Evolutionary conservation across 92 coral and sea anemone species (phyloP).

Genomic region (Siderastrea siderea): DNA sequence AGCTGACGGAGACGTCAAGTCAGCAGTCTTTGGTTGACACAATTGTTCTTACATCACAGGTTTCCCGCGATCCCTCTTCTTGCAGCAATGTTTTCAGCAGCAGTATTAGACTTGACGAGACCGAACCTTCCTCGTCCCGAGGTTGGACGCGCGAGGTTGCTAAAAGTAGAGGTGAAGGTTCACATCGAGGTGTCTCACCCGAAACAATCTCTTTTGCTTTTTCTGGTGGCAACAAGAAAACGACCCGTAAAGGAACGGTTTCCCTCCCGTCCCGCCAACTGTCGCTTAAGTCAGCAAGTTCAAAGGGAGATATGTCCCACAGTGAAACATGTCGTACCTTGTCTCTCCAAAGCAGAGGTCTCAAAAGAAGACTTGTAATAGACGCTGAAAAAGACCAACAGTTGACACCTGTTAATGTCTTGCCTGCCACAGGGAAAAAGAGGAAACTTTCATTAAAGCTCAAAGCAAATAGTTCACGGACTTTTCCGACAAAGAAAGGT

Average conservation of each 20-base stretch:
- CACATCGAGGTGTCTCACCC: neutral
- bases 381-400: constrained; percentile 3
- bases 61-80: neutral
- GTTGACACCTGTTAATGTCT: neutral
- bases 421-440: constrained; percentile 6
- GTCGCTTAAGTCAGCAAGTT: neutral
- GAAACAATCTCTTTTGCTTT: neutral
- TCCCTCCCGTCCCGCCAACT: neutral
- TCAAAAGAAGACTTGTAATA: constrained; percentile 21
- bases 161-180: neutral
- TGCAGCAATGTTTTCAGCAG: neutral
- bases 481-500: neutral
- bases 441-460: constrained; percentile 24
- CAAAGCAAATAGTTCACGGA: neutral
- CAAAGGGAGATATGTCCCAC: neutral
- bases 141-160: neutral
- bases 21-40: neutral
- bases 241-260: neutral
- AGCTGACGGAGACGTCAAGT: neutral
- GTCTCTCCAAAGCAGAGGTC: constrained; percentile 18
- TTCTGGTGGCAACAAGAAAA: neutral
- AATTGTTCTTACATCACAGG: neutral
- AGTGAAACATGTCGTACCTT: constrained; percentile 1
- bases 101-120: neutral
- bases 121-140: constrained; percentile 30